Percentiles rank a stretch among this genome's conserved stretches.
phyloP scores from a whole-genome alignment of 2,113 vertebrate species.

The Cephalophus harveyi region DNA sequence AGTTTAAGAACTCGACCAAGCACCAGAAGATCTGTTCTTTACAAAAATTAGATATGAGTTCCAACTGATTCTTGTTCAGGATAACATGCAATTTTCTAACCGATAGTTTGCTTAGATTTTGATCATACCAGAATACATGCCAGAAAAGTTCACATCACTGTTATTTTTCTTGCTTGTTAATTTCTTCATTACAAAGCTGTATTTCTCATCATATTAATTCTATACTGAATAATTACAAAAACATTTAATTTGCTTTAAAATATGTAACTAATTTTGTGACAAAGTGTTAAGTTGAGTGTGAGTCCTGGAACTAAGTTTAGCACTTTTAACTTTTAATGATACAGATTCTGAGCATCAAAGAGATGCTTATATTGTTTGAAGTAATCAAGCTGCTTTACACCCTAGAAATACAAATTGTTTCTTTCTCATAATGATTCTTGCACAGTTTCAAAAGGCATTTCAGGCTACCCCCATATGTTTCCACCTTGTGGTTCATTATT shows the following conservation, averaged over 20 bases:
- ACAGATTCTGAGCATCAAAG: background rate
- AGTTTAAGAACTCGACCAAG: background rate
- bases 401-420: background rate
- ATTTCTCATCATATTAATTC: background rate
- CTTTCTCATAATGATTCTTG: background rate
- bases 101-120: background rate
- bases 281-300: background rate
- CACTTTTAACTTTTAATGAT: background rate
- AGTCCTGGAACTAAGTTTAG: background rate
- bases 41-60: background rate
- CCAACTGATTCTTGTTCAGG: background rate
- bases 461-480: background rate
- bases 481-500: background rate
- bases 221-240: background rate
- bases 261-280: background rate
- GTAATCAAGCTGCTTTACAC: background rate
- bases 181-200: background rate
- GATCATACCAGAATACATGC: background rate
- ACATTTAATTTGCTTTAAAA: background rate
- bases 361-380: background rate
- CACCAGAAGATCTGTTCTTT: background rate
- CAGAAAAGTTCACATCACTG: background rate
- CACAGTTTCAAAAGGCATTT: background rate
- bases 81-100: background rate
- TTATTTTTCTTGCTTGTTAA: background rate